Conservation (phyloP, 1,140 invertebrate species). For the Drosophila willistoni region DNA sequence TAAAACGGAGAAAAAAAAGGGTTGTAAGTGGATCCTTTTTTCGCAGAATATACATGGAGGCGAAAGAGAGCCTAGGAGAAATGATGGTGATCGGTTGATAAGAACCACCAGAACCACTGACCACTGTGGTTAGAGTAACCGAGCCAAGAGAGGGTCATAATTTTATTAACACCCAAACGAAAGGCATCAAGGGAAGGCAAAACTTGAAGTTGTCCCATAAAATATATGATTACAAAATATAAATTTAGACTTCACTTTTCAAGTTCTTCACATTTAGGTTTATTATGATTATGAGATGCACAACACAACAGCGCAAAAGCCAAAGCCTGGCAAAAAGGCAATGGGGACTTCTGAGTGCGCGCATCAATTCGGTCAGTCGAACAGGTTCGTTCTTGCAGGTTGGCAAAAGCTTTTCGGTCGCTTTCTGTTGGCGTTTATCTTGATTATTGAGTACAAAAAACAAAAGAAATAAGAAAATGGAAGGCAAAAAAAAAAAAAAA, state of each 20-base stretch:
- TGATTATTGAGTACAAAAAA: conserved; percentile 62
- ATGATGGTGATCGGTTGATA: conserved; percentile 6
- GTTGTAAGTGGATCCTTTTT: conserved; percentile 61
- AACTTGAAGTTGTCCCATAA: conserved; percentile 68
- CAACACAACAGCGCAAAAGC: too few species aligned
- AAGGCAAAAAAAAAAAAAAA: neutral
- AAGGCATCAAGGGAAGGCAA: conserved; percentile 28
- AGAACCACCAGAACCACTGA: conserved; percentile 5
- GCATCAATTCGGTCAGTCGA: conserved; percentile 75
- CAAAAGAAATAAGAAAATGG: neutral
- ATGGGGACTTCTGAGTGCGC: conserved; percentile 19
- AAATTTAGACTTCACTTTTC: conserved; percentile 66
- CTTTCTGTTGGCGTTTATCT: conserved; percentile 61
- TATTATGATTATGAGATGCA: conserved; percentile 71
- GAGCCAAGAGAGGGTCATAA: conserved; percentile 58
- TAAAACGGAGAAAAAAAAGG: conserved; percentile 52
- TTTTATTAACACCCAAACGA: conserved; percentile 73
- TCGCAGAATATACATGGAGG: conserved; percentile 45
- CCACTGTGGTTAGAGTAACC: neutral
- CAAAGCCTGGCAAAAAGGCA: neutral
- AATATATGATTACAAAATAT: conserved; percentile 79
- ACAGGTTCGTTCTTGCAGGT: conserved; percentile 47
- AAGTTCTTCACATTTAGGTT: conserved; percentile 52
- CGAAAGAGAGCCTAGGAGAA: conserved; percentile 4
- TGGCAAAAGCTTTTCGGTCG: conserved; percentile 55